Evolutionary conservation across 2,113 vertebrate genomes (phyloP), one percentile per base, ranked within the genome.

Genomic region (Thalassoma bifasciatum): DNA sequence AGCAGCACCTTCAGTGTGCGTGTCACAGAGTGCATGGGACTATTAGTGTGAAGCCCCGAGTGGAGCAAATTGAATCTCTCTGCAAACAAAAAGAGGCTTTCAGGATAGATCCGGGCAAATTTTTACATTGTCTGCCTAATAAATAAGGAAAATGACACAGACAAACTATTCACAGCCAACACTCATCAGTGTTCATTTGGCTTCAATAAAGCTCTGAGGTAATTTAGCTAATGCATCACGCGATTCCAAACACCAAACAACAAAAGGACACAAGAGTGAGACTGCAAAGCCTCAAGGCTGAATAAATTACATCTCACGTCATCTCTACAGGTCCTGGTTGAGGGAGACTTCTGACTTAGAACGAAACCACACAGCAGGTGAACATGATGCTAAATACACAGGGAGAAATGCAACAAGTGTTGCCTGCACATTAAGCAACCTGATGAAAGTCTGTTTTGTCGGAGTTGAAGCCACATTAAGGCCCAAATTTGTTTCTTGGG

Each of bases 221-320:
- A 5, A 58, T 24, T 9, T 40, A 47, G 23, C 21, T 10, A 23
- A 4, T 60, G 10, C 11, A 40, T 54, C 13, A 19, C 38, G 12
- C 60, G 13, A 66, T 12, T 42, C 12, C 10, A 11, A 30, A 30
- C 30, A 42, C 4, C 12, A 14, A 42, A 4, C 1, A 16, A 42
- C 40, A 12, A 42, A 30, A 42, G 13, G 40, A 3, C 12, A 42
- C 14, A 42, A n/a, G 12, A 58, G 17, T 7, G 0, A 17, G 2
- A 21, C 2, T 74, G 46, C 19, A 60, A 60, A 60, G 16, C 23
- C 22, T 38, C 49, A 40, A 60, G 62, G 22, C 46, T 66, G 64
- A 23, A 68, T 42, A 42, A 36, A 68, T 22, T n/a, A 81, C 42
- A 13, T 37, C 10, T 21, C 30, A n/a, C 67, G 61, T 62, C 49